Evolutionary conservation across 2,797 vertebrate species (phyloP), one percentile per base, ranked within the genome.

Genomic region (Aulostomus chinensis): DNA sequence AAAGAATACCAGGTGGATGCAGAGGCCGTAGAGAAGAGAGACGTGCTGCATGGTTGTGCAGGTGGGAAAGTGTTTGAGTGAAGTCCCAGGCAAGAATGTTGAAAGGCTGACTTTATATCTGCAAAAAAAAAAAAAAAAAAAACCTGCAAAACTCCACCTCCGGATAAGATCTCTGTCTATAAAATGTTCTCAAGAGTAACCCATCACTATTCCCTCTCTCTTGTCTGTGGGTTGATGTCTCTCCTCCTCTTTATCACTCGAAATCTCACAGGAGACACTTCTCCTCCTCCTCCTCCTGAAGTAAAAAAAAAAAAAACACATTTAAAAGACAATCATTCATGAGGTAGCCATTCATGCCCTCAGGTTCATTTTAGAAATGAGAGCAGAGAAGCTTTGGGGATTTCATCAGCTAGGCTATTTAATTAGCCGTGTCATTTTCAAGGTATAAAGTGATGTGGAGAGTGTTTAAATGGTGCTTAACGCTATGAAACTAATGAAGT

Each of bases 1-100:
- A 20, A 80, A 77, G 60, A 80, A 65, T 47, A 91, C 75, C 71
- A 94, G 69, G 51, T 34, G 80, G 45, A 94, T 67, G 71, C 81
- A 88, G 62, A 91, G 66, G 45, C 92, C 45, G 3, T 43, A 92
- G 17, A 84, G 70, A 0, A 89, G 32, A 32, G 73, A 53, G 9
- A 88, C 58, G 55, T 56, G 66, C 37, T 56, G 78, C 87, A 87
- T 87, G 2, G 29, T 22, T 26, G 20, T n/a, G 55, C 13, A 21
- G 25, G 13, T 48, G 12, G 20, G 22, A 17, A 51, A 35, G n/a
- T 11, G 16, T 58, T 35, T 17, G 3, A 31, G 21, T 4, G 21
- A 31, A 12, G 29, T 3, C 3, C 3, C 26, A 28, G n/a, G n/a
- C n/a, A n/a, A n/a, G n/a, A n/a, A n/a, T n/a, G n/a, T n/a, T n/a